These are phyloP conservation scores for Galerucella nymphaeae DNA, from an alignment of 2,888 invertebrate genomes.

Conservation along the genomic window DNA sequence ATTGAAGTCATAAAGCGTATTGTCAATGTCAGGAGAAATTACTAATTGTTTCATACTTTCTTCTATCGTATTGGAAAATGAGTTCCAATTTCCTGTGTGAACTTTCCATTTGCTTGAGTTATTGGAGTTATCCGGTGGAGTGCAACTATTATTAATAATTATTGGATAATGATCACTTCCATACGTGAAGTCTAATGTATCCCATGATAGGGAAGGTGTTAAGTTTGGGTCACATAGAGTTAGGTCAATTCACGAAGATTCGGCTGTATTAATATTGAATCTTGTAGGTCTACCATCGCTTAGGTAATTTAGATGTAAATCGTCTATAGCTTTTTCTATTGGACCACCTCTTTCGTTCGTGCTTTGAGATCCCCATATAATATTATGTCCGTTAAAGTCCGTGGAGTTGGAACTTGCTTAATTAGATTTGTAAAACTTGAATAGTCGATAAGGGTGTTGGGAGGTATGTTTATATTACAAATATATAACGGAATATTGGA, in stretches of 20 bases:
- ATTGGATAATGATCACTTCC: conserved; percentile 5
- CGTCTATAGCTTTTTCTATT: conserved; percentile 7
- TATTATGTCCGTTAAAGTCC: conserved; percentile 10
- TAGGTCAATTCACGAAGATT: conserved; percentile 1
- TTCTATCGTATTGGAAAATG: background rate
- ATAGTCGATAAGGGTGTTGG: no score
- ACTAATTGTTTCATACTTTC: background rate
- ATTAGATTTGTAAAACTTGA: no score
- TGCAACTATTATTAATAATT: background rate
- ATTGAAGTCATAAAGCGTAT: background rate
- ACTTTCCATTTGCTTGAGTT: background rate
- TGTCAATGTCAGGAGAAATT: background rate
- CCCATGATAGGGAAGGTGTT: background rate
- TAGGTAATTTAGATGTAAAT: conserved; percentile 7
- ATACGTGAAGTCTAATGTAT: background rate
- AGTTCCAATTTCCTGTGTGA: background rate
- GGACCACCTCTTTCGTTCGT: conserved; percentile 1
- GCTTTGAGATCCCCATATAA: conserved; percentile 6
- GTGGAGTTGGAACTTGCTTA: no score
- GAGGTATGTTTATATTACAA: no score
- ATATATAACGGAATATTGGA: no score
- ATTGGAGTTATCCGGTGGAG: background rate
- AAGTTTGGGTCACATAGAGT: conserved; percentile 1
- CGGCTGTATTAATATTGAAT: conserved; percentile 9
- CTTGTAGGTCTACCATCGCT: conserved; percentile 19